Evolutionary conservation across 1,140 invertebrate species (phyloP), one percentile per base, ranked within the genome.

Genomic region (Lordiphosa stackelbergi): DNA sequence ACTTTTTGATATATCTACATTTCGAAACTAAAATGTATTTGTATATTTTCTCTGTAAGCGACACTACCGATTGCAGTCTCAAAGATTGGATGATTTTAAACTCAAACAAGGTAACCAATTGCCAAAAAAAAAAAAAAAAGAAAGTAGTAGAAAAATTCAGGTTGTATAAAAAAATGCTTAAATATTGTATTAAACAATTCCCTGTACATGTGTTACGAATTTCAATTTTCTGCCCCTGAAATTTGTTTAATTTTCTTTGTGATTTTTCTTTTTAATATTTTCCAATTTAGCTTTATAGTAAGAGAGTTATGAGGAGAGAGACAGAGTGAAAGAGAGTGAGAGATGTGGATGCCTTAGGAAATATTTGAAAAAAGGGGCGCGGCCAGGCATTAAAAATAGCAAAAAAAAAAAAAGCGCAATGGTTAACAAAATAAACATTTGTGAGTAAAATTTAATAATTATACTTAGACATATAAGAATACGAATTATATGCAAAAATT

Each of bases 371-470:
- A 45, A 19, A 19, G 19, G 19, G 19, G 19, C 19, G 19, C 19
- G 3, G 19, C 19, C 19, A 19, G 19, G 19, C 19, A 19, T 19
- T 19, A 19, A 19, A 19, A 45, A 12, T 11, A 31, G 12, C 16
- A 40, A 5, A 13, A 40, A 40, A 40, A 40, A 5, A 40, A 40
- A 40, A 12, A 83, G 78, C 73, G 78, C 77, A 83, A 83, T 84
- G 83, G 83, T 42, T 77, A 77, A 83, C 54, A 68, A 49, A 81
- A 73, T 51, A 83, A 81, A 83, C 57, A 83, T 73, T 81, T 72
- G 72, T 83, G 77, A 81, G 68, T 72, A 81, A 69, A 42, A 77
- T 66, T 73, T 73, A 69, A 71, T 69, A 71, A 59, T 61, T 69
- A 73, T 52, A 42, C 34, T 5, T 61, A 66, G 73, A 60, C 58